Base-by-base conservation (phyloP, 2,113 vertebrate species). In the Stigmatopora nigra region DNA sequence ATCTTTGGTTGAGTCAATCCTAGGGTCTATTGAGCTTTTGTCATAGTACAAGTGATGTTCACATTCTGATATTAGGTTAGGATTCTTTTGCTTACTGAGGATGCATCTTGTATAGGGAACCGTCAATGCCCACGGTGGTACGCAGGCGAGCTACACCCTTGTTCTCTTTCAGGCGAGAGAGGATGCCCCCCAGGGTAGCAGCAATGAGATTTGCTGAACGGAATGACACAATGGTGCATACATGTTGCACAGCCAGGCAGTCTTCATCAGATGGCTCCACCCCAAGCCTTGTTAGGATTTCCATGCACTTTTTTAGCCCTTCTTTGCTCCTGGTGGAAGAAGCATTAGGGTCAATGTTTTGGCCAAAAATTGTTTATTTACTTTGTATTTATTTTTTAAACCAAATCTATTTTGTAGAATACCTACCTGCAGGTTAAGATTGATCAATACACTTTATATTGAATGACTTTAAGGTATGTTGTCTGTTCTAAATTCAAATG, bases 71-170 rank as follows among this genome's bases (percentile, higher is more conserved):
- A 48, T 48, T 48, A 15, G 46, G 46, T 16, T 6, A 51, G 48
- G 48, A 19, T 10, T 20, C 4, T 59, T 11, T 12, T 46, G 93
- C 96, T 96, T 88, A 99, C 97, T 99, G 97, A 6, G 97, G 97
- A 62, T 99, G 97, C 89, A 92, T 98, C 91, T 99, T 99, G 92
- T 99, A 99, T 76, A 99, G 92, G 8, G 97, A 98, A 0, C 97
- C 97, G 0, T 99, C 97, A 0, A 99, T 94, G 25, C 95, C 97
- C 68, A 99, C 94, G 0, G 96, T 99, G 77, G 94, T 96, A n/a
- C 95, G 93, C 47, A 98, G 93, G 64, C 96, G 92, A 3, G 88
- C 89, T 0, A 90, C 84, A 13, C 92, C 91, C 81, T 94, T 99
- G 89, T 96, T 98, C 5, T 98, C 94, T 2, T 93, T 92, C 4